Conservation (phyloP, 2,797 vertebrate species). For the Chlorospingus semifuscus region DNA sequence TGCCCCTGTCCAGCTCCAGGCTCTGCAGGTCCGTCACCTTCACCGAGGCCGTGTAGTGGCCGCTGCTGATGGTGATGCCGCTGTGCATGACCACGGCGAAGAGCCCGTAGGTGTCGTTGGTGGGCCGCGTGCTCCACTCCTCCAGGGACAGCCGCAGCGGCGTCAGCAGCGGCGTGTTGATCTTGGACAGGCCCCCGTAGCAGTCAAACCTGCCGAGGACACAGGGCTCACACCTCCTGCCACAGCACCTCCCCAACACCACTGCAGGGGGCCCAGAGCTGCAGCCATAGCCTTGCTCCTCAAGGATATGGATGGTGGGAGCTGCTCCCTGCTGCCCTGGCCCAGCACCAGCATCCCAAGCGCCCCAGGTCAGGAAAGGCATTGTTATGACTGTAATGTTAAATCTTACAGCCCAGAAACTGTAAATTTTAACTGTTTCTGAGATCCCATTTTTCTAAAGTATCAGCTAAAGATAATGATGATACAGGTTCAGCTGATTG, state of each 20-base stretch:
- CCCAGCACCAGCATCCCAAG: not conserved
- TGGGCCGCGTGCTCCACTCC: slow-evolving; percentile 90
- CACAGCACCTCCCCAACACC: not conserved
- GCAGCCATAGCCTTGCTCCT: rapidly evolving
- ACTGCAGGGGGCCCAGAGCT: rapidly evolving
- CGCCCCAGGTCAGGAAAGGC: not conserved
- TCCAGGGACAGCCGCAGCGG: slow-evolving; percentile 89
- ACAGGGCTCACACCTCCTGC: not conserved
- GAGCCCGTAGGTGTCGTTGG: slow-evolving; percentile 85
- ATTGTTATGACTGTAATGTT: rapidly evolving
- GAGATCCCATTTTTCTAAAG: not conserved
- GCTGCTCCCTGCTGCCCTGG: not conserved
- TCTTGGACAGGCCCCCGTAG: slow-evolving; percentile 78
- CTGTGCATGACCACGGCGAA: slow-evolving; percentile 98
- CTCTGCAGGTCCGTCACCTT: slow-evolving; percentile 85
- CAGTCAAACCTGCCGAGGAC: slow-evolving; percentile 82
- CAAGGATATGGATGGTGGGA: rapidly evolving
- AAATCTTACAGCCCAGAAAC: not conserved
- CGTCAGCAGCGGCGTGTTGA: slow-evolving; percentile 93
- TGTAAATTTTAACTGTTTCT: rapidly evolving
- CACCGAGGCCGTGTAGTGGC: slow-evolving; percentile 94
- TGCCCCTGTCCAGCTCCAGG: slow-evolving; percentile 71
- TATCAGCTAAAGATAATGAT: not conserved
- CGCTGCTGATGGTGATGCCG: slow-evolving; percentile 95
- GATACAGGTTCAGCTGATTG: not conserved